A percentile compares a stretch with the other conserved stretches of the same genome.
Conservation (phyloP, 2,888 invertebrate genomes). For the Schizaphis graminum region DNA sequence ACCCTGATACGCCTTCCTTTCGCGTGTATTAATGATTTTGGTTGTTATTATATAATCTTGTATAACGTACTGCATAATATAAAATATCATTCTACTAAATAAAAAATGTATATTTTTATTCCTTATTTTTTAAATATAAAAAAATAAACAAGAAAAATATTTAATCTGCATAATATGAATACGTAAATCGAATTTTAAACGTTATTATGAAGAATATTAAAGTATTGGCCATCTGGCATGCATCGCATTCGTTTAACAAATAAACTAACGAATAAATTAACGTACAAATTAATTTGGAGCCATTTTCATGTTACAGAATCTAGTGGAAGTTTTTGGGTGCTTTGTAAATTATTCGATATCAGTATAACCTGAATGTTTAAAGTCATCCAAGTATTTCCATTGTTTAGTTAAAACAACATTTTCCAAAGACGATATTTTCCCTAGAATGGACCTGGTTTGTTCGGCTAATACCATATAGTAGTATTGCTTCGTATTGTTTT, state of each 20-base stretch:
- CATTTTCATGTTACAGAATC: conserved; percentile 34
- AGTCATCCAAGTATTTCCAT: conserved; percentile 33
- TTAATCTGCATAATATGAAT: background rate
- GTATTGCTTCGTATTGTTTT: background rate
- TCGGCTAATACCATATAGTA: background rate
- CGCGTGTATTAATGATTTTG: background rate
- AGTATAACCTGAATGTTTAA: conserved; percentile 48
- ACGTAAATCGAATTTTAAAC: background rate
- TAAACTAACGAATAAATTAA: conserved; percentile 40
- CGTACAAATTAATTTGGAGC: conserved; percentile 24
- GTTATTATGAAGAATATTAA: background rate
- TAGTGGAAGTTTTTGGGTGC: conserved; percentile 35
- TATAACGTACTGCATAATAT: background rate
- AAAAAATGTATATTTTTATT: background rate
- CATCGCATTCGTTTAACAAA: background rate
- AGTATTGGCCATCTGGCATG: background rate
- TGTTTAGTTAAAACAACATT: conserved; percentile 49
- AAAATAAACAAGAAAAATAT: background rate
- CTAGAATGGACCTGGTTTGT: background rate
- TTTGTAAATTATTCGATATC: conserved; percentile 51
- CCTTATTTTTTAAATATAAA: background rate
- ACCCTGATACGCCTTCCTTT: background rate
- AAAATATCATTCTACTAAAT: background rate
- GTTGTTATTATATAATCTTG: background rate
- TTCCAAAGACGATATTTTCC: conserved; percentile 21